Evolutionary conservation across 2,888 invertebrate species (phyloP).

Genomic region (Synergus umbraculus): DNA sequence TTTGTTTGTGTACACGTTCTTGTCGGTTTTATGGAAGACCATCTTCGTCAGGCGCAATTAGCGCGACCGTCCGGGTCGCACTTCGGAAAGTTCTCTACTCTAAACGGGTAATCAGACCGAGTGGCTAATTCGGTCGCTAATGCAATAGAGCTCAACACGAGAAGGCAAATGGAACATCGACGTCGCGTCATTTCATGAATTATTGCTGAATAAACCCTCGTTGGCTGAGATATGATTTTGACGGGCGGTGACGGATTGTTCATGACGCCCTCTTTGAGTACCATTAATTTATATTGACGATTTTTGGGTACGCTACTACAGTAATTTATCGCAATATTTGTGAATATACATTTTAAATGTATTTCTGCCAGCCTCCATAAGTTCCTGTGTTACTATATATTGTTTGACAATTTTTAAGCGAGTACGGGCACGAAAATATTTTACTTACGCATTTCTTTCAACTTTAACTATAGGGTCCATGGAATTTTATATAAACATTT

Average conservation of each 20-base stretch:
- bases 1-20: slow-evolving; percentile 2
- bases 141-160: slow-evolving; percentile 51
- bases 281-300: not conserved
- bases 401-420: not conserved
- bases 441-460: no score
- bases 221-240: not conserved
- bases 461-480: no score
- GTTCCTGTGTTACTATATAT: no score
- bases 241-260: not conserved
- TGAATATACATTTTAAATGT: not conserved
- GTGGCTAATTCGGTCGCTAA: slow-evolving; percentile 66
- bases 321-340: not conserved
- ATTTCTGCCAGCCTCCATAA: no score
- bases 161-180: not conserved
- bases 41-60: slow-evolving; percentile 4
- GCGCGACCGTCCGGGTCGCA: slow-evolving; percentile 43
- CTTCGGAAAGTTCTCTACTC: slow-evolving; percentile 50
- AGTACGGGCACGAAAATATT: no score
- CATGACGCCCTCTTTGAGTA: not conserved
- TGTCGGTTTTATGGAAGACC: slow-evolving; percentile 8
- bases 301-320: not conserved
- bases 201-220: not conserved
- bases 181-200: not conserved
- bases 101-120: slow-evolving; percentile 62
- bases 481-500: no score